These are phyloP conservation scores for Remorina albescens DNA, from an alignment of 2,797 vertebrate genomes.

Conservation along the genomic window DNA sequence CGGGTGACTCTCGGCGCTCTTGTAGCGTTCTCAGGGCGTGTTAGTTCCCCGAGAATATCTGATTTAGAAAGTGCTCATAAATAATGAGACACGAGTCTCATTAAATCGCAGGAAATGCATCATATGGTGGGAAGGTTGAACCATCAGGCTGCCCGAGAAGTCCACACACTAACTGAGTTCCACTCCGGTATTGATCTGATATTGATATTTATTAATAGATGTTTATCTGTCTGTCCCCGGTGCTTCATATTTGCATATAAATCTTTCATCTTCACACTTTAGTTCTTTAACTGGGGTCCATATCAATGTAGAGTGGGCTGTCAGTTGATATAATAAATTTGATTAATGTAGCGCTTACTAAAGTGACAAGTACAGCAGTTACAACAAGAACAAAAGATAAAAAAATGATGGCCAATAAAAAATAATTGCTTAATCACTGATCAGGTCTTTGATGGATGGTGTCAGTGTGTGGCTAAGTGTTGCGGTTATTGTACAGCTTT, in stretches of 20 bases:
- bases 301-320: too few species aligned
- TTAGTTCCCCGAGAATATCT: not conserved
- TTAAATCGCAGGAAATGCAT: not conserved
- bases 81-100: not conserved
- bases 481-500: too few species aligned
- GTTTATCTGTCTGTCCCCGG: not conserved
- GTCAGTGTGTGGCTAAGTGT: too few species aligned
- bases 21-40: not conserved
- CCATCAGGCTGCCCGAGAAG: not conserved
- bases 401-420: too few species aligned
- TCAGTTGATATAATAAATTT: too few species aligned
- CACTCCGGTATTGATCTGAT: slow-evolving; percentile 1
- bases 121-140: too few species aligned
- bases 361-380: too few species aligned
- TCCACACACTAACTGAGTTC: not conserved
- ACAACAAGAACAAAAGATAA: too few species aligned
- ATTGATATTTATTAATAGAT: not conserved
- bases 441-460: too few species aligned
- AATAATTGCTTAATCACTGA: too few species aligned
- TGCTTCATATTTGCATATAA: not conserved
- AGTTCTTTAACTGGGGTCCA: not conserved
- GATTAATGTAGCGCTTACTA: too few species aligned
- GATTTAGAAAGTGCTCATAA: not conserved
- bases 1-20: not conserved
- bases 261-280: not conserved